These are phyloP conservation scores for Perizoma affinitatum DNA, from an alignment of 2,888 invertebrate genomes.

Conservation along the genomic window DNA sequence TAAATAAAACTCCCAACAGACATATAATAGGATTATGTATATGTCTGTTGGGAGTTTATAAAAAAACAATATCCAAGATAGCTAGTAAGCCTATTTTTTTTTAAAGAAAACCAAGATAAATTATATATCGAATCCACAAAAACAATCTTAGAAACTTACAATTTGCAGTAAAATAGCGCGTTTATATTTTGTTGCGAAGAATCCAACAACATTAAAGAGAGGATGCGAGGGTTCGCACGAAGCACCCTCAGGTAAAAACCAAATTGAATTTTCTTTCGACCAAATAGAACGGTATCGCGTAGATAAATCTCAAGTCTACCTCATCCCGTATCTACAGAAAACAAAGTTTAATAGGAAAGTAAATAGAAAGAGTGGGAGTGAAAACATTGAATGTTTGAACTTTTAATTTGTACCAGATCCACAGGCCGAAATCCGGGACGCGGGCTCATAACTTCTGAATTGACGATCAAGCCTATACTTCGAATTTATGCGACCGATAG, in stretches of 20 bases:
- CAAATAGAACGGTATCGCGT: conserved; percentile 78
- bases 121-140: conserved; percentile 19
- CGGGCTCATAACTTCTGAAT: conserved; percentile 46
- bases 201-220: conserved; percentile 69
- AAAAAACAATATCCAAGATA: too few species aligned
- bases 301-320: conserved; percentile 77
- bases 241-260: conserved; percentile 79
- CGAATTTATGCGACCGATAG: conserved; percentile 35
- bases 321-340: conserved; percentile 72
- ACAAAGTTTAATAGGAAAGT: conserved; percentile 81
- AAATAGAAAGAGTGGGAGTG: conserved; percentile 73
- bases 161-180: conserved; percentile 64
- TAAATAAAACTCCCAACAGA: too few species aligned
- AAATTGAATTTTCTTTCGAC: conserved; percentile 79
- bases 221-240: conserved; percentile 67
- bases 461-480: conserved; percentile 27
- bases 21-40: too few species aligned
- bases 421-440: conserved; percentile 43
- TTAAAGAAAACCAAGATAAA: conserved; percentile 9
- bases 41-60: too few species aligned
- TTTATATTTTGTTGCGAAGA: conserved; percentile 61
- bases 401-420: conserved; percentile 67
- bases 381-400: conserved; percentile 71
- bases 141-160: conserved; percentile 36
- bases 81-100: background rate